Base-by-base conservation (phyloP, 2,797 vertebrate genomes). In the Pogonophryne albipinna region DNA sequence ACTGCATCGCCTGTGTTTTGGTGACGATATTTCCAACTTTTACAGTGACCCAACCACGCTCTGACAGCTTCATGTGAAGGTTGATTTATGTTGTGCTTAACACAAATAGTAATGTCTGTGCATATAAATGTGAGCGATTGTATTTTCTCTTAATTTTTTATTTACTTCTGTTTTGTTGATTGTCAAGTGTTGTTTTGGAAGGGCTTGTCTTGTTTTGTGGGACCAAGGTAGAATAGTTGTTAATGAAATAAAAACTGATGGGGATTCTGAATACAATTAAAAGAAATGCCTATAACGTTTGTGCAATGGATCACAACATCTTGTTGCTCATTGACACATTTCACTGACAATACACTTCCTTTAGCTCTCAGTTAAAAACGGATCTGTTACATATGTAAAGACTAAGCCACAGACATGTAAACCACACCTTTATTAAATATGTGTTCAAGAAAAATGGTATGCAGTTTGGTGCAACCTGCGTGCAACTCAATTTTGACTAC, bases 1-100 rank as follows among this genome's bases (percentile, higher is more conserved):
- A 64, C 65, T 16, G 45, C 16, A 2, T 50, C 4, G 57, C 75
- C 78, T 80, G 23, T 79, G 57, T 72, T 84, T 79, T 72, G 47
- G 53, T 65, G 38, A 78, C 23, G 52, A 5, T 15, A 50, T 75
- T 56, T 76, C 51, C 34, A 66, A 19, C 12, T 58, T 49, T 47
- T 17, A 52, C 46, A 55, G 1, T 46, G 56, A 52, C 14, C 15
- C 49, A 41, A 42, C 7, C 56, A 34, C 7, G 11, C 38, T 45
- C 12, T 53, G n/a, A 55, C 31, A 38, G 12, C n/a, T 16, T 11
- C 15, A 47, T 41, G 34, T 38, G 34, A 38, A 38, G 34, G 34
- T 38, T 38, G 34, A 38, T 38, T 38, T 7, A 7, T 38, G 27
- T 27, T 5, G 27, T 27, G 27, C 27, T 38, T 38, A 38, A 38